A percentile compares a stretch with the other conserved stretches of the same genome.
Evolutionary conservation across 2,797 vertebrate species (phyloP).

Genomic region (Fratercula arctica): DNA sequence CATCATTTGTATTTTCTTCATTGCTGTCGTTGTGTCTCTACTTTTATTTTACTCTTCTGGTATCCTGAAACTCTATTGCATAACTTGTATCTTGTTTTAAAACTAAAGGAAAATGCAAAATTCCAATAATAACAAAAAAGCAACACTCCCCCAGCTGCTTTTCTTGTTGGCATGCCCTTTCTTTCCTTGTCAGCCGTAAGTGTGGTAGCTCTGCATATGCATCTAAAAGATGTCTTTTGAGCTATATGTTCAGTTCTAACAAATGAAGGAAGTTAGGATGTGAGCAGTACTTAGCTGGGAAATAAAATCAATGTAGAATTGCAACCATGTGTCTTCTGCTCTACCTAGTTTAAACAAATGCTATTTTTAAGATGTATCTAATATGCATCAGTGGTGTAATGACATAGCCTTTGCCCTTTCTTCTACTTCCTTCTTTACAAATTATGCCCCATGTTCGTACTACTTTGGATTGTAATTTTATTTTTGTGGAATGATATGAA

Average conservation of each 20-base stretch:
- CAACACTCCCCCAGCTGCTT: background rate
- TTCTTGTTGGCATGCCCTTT: background rate
- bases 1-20: background rate
- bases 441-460: background rate
- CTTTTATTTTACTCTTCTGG: background rate
- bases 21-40: background rate
- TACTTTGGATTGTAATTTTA: background rate
- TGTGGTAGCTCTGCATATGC: background rate
- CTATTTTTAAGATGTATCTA: background rate
- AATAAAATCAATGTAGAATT: background rate
- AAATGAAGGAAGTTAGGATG: background rate
- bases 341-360: background rate
- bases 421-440: background rate
- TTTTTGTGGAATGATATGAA: background rate
- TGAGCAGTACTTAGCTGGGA: background rate
- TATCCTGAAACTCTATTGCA: background rate
- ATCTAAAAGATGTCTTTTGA: background rate
- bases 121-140: fast-evolving
- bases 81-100: background rate
- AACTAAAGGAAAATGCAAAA: background rate
- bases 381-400: background rate
- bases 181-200: background rate
- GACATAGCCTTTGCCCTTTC: background rate
- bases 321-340: background rate
- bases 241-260: background rate